phyloP scores from a whole-genome alignment of 2,888 invertebrate genomes.

The Bellardia pandia region DNA sequence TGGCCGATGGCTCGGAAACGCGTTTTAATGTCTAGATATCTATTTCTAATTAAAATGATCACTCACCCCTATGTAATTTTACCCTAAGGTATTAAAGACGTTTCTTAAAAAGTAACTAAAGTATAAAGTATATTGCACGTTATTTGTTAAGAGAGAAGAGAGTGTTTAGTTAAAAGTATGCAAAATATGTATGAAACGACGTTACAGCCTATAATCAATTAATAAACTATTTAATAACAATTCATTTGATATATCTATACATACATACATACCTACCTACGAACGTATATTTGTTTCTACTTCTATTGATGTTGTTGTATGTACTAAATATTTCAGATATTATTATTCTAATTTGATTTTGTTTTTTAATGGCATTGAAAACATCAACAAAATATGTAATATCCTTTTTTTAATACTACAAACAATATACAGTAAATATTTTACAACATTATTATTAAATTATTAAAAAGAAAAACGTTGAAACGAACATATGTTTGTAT shows the following conservation, averaged over 20 bases:
- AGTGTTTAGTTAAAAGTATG: neutral
- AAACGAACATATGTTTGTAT: neutral
- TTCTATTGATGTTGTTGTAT: constrained; percentile 17
- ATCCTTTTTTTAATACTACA: neutral
- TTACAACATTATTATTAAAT: constrained; percentile 13
- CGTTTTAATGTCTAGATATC: constrained; percentile 89
- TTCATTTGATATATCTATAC: neutral
- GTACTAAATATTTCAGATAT: neutral
- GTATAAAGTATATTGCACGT: neutral
- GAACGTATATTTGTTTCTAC: constrained; percentile 15
- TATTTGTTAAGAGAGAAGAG: neutral
- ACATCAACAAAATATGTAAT: constrained; percentile 15
- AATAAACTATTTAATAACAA: constrained; percentile 8
- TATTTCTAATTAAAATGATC: constrained; percentile 32
- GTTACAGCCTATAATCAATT: constrained; percentile 52
- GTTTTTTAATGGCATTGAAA: constrained; percentile 23
- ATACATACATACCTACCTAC: neutral
- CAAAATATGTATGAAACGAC: constrained; percentile 15
- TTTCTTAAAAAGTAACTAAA: constrained; percentile 58
- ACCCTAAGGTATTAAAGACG: constrained; percentile 72
- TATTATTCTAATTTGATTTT: neutral
- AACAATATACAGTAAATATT: constrained; percentile 8
- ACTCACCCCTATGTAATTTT: constrained; percentile 43
- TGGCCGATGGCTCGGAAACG: constrained; percentile 97
- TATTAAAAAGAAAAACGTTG: constrained; percentile 1